Evolutionary conservation across 2,113 vertebrate genomes (phyloP).

Genomic region (Dasyurus viverrinus): DNA sequence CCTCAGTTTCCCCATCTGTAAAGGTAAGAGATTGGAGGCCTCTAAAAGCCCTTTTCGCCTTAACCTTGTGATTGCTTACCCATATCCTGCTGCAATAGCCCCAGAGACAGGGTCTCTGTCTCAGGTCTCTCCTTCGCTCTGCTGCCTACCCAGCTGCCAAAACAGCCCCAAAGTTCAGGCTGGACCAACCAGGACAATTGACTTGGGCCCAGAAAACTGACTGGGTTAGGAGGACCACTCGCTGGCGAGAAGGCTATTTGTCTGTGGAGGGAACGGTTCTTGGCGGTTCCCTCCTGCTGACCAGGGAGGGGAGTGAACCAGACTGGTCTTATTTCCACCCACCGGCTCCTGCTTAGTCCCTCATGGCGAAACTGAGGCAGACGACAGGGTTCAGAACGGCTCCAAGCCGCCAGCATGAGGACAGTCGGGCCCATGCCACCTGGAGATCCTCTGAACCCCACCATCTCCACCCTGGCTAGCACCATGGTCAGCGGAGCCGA

Average conservation of each 20-base stretch:
- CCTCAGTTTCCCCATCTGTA: too few species aligned
- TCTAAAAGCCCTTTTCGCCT: too few species aligned
- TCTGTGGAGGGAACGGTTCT: too few species aligned
- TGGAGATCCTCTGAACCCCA: neutral
- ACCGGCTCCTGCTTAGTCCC: neutral
- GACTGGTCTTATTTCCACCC: neutral
- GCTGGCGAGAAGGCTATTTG: too few species aligned
- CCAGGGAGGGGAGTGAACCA: too few species aligned
- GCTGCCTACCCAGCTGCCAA: neutral
- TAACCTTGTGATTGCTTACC: too few species aligned
- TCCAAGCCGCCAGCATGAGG: neutral
- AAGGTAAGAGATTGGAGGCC: too few species aligned
- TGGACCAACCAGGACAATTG: neutral
- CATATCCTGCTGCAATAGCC: too few species aligned
- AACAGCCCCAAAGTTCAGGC: neutral
- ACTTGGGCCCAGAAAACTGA: neutral
- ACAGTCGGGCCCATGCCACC: neutral
- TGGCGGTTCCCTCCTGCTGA: too few species aligned
- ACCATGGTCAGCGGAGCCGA: neutral
- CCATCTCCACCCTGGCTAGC: too few species aligned
- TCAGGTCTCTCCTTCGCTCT: neutral
- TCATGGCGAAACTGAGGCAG: neutral
- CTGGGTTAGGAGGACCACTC: too few species aligned
- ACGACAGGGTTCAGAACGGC: too few species aligned
- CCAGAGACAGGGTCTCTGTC: neutral